Evolutionary conservation across 2,888 invertebrate genomes (phyloP), one percentile per base, ranked within the genome.

Genomic region (Stegophylla sp.): DNA sequence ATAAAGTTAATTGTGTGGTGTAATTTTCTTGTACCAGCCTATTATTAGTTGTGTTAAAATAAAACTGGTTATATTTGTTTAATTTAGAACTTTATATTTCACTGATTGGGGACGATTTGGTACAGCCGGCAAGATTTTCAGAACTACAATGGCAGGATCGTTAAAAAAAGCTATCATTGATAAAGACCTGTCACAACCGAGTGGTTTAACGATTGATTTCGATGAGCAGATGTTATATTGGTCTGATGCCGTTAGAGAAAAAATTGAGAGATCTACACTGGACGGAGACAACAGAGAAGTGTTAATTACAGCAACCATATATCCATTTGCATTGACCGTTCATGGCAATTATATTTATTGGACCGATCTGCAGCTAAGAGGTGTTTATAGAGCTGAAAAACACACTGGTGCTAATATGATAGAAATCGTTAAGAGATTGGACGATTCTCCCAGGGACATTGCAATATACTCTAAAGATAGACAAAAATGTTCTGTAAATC

Each of bases 81-180:
- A 0, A 34, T 83, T 12, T 83, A 86, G 90, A 17, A 93, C 94
- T 0, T 87, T 99, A 20, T 99, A 95, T 87, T 99, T 93, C 87
- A 97, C 97, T 0, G 98, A 98, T 86, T 97, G 96, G 96, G 96
- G 96, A 17, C 90, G 95, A 82, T 96, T 95, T 85, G 96, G 96
- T 7, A 94, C 94, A 0, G 93, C 94, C 0, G 96, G 96, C 0
- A 96, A 96, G 86, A 98, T 99, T 81, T 96, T 95, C 86, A 90
- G 95, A 83, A 94, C 97, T 0, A 97, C 98, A 0, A 96, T 98
- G 96, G 97, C 97, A 0, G 98, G 99, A 3, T 96, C 96, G 0
- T 87, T 95, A 82, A 94, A 95, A 85, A 91, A 90, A 81, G 93
- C 95, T 0, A 93, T 99, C 28, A 92, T 98, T 3, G 94, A 94